A percentile compares a stretch with the other conserved stretches of the same genome.
Conservation (phyloP, 2,888 invertebrate species). For the Cantharis flavilabris region DNA sequence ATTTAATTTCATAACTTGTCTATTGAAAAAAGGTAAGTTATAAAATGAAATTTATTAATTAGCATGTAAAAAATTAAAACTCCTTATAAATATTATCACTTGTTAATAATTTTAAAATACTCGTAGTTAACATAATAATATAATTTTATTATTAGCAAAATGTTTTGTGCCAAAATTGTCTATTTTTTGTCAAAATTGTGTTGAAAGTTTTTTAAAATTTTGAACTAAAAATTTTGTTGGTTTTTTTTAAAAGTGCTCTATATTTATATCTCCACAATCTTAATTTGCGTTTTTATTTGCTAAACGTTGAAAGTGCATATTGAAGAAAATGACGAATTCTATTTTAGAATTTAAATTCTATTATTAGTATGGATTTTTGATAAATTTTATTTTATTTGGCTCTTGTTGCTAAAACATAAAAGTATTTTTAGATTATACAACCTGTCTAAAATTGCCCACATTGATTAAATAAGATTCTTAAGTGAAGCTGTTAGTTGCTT, state of each 20-base stretch:
- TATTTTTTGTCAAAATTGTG: not conserved
- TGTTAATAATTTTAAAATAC: too few species aligned
- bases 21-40: too few species aligned
- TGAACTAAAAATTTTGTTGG: not conserved
- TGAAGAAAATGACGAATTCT: not conserved
- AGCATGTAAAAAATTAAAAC: too few species aligned
- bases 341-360: not conserved
- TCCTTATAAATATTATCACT: too few species aligned
- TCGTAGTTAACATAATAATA: not conserved
- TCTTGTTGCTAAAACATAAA: conserved; percentile 21
- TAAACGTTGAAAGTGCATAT: not conserved
- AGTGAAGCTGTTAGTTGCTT: conserved; percentile 14
- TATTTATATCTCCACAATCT: not conserved
- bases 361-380: not conserved
- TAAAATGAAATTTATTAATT: too few species aligned
- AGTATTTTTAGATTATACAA: conserved; percentile 29
- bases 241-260: not conserved
- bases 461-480: conserved; percentile 19
- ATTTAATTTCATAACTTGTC: too few species aligned
- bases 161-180: not conserved
- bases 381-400: not conserved
- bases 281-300: not conserved
- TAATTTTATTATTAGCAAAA: not conserved
- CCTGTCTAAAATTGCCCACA: conserved; percentile 18
- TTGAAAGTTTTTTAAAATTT: not conserved